These are phyloP conservation scores for Mythimna loreyi DNA, from an alignment of 2,888 invertebrate genomes.

Conservation along the genomic window DNA sequence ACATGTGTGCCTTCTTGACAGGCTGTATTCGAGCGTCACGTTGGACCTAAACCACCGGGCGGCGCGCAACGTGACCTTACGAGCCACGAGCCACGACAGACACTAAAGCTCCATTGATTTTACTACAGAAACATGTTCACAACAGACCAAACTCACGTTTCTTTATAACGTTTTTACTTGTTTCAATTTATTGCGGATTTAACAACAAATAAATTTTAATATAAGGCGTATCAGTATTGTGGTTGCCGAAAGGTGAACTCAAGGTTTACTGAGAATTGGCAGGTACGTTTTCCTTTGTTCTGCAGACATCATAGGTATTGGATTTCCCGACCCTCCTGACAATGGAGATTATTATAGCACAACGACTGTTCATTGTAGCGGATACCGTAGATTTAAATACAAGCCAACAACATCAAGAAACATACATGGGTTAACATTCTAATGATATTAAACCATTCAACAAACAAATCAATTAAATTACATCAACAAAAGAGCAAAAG, in stretches of 20 bases:
- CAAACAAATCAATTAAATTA: constrained; percentile 35
- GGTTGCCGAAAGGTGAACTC: constrained; percentile 44
- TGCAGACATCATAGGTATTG: constrained; percentile 40
- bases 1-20: constrained; percentile 57
- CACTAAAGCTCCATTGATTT: constrained; percentile 48
- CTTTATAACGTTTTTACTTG: neutral
- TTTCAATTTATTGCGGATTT: constrained; percentile 9
- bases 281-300: constrained; percentile 47
- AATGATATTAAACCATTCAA: constrained; percentile 11
- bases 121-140: constrained; percentile 37
- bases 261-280: constrained; percentile 42
- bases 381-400: constrained; percentile 14
- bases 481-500: constrained; percentile 25
- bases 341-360: constrained; percentile 37
- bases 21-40: constrained; percentile 43
- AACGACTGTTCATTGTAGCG: constrained; percentile 24
- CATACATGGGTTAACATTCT: constrained; percentile 7
- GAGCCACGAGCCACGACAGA: constrained; percentile 14
- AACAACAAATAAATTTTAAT: neutral
- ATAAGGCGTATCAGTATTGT: constrained; percentile 18
- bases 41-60: constrained; percentile 44
- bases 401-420: constrained; percentile 1
- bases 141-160: constrained; percentile 32
- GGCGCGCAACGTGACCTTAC: constrained; percentile 46
- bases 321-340: constrained; percentile 23